These are phyloP conservation scores for Nudaria mundana DNA, from an alignment of 2,888 invertebrate species.

Conservation along the genomic window DNA sequence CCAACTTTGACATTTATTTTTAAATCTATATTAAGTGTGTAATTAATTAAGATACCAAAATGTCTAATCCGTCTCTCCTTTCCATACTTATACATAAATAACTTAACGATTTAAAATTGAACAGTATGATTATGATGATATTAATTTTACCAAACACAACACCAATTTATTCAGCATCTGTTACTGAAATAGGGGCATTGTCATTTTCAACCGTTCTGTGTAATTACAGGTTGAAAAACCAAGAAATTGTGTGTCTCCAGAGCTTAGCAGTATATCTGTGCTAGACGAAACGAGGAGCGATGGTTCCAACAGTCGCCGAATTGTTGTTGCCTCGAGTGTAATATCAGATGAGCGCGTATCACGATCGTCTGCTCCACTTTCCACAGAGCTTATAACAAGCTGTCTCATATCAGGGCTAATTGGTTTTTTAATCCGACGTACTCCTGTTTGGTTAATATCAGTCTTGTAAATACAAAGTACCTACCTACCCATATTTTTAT, in stretches of 20 bases:
- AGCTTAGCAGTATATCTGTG: conserved; percentile 69
- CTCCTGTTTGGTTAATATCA: conserved; percentile 29
- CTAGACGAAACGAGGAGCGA: conserved; percentile 61
- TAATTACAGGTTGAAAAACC: conserved; percentile 47
- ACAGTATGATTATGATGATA: too few relatives aligned
- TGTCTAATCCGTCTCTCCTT: too few relatives aligned
- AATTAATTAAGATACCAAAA: too few relatives aligned
- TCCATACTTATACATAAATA: too few relatives aligned
- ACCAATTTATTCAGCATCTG: too few relatives aligned
- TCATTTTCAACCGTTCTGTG: conserved; percentile 5
- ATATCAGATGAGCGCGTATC: conserved; percentile 82
- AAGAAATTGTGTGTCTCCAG: conserved; percentile 75
- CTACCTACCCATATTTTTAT: too few relatives aligned
- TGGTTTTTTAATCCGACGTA: conserved; percentile 24
- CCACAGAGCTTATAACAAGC: conserved; percentile 37
- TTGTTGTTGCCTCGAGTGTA: conserved; percentile 85
- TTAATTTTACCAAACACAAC: too few relatives aligned
- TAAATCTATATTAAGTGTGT: too few relatives aligned
- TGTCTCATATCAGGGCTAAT: conserved; percentile 35
- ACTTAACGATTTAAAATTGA: too few relatives aligned
- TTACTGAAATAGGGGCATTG: too few relatives aligned
- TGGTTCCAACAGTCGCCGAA: conserved; percentile 72
- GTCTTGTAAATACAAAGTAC: conserved; percentile 26
- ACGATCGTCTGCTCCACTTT: conserved; percentile 52
- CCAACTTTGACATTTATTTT: too few relatives aligned